phyloP scores from a whole-genome alignment of 2,888 invertebrate species.

The Ormyrus nitidulus region DNA sequence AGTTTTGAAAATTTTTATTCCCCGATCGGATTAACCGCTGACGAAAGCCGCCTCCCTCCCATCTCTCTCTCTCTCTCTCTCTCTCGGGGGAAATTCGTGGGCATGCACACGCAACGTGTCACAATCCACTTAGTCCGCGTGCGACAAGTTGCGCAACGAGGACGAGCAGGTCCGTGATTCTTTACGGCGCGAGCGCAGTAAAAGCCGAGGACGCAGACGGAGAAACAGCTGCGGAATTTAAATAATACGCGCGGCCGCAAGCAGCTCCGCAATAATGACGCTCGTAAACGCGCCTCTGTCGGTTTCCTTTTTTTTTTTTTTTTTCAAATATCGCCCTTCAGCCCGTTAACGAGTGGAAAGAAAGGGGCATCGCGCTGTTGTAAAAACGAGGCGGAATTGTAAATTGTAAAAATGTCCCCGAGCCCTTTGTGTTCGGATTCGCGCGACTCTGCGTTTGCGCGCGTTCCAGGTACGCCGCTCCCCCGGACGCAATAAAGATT shows the following conservation, averaged over 20 bases:
- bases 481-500: neutral
- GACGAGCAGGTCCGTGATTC: neutral
- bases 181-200: no score
- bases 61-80: no score
- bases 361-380: neutral
- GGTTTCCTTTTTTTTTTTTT: neutral
- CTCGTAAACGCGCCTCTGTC: constrained; percentile 10
- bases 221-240: constrained; percentile 2
- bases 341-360: neutral
- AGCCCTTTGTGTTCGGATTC: constrained; percentile 1
- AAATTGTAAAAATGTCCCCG: constrained; percentile 12
- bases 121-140: neutral
- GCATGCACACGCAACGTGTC: no score
- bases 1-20: no score
- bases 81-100: no score
- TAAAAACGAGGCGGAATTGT: neutral
- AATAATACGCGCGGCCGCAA: constrained; percentile 38
- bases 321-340: neutral
- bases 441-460: no score
- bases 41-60: no score
- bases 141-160: neutral
- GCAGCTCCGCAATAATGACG: constrained; percentile 19
- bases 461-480: neutral
- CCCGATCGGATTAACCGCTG: no score
- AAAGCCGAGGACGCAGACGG: no score